Conservation (phyloP, 2,113 vertebrate genomes). For the Bambusicola thoracicus region DNA sequence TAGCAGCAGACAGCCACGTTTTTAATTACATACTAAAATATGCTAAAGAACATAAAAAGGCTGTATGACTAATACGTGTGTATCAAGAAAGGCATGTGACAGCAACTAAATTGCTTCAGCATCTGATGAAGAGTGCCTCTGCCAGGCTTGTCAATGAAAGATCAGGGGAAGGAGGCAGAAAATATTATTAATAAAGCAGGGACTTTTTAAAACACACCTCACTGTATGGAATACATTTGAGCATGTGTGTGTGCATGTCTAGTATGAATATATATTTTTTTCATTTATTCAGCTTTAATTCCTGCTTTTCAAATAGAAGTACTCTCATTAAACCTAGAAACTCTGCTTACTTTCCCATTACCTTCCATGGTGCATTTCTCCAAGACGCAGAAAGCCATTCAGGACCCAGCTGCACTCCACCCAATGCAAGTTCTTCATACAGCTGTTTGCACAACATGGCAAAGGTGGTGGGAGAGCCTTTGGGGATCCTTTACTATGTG, state of each 20-base stretch:
- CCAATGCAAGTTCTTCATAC: not conserved
- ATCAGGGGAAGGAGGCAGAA: constrained; percentile 64
- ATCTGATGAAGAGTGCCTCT: constrained; percentile 75
- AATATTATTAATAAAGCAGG: constrained; percentile 76
- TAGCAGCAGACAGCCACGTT: constrained; percentile 79
- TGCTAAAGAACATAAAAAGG: constrained; percentile 75
- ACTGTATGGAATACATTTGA: constrained; percentile 69
- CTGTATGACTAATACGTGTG: constrained; percentile 76
- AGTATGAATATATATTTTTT: constrained; percentile 67
- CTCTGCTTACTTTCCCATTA: constrained; percentile 14
- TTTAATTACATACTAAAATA: constrained; percentile 84
- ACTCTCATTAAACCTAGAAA: constrained; percentile 32
- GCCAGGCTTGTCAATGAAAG: constrained; percentile 74
- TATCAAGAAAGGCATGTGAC: constrained; percentile 78
- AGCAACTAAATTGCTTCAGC: constrained; percentile 76
- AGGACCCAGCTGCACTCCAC: not conserved
- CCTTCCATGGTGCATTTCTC: not conserved
- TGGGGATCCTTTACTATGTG: not conserved
- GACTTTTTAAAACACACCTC: constrained; percentile 67
- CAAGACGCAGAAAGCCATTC: not conserved
- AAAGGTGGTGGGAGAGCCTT: not conserved
- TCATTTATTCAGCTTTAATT: constrained; percentile 45
- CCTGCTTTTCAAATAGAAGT: constrained; percentile 45
- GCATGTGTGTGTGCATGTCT: constrained; percentile 52
- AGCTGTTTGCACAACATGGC: not conserved